Percentiles rank a stretch among this genome's conserved stretches.
Conservation (phyloP, 1,140 invertebrate genomes). For the Pinna nobilis region DNA sequence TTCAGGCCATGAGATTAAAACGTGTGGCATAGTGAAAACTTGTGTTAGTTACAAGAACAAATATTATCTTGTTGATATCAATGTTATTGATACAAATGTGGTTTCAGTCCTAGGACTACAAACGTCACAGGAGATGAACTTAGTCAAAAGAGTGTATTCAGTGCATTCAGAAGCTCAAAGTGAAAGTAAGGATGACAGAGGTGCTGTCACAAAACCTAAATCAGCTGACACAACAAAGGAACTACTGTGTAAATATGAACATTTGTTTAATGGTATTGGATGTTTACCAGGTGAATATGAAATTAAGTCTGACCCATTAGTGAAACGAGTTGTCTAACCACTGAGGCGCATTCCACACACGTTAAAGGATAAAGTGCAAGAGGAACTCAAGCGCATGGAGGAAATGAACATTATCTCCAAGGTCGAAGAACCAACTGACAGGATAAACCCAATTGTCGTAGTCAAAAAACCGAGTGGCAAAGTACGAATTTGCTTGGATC, state of each 20-base stretch:
- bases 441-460: conserved; percentile 38
- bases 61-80: conserved; percentile 4
- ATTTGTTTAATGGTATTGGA: conserved; percentile 38
- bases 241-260: conserved; percentile 30
- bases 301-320: conserved; percentile 24
- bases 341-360: conserved; percentile 29
- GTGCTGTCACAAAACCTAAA: no score
- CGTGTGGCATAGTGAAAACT: conserved; percentile 10
- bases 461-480: conserved; percentile 50
- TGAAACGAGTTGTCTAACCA: conserved; percentile 24
- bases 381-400: conserved; percentile 40
- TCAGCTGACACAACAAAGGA: no score
- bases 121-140: conserved; percentile 2
- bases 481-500: conserved; percentile 76
- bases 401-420: not conserved
- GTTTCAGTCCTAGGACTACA: conserved; percentile 1
- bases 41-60: not conserved
- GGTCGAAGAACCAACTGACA: conserved; percentile 26
- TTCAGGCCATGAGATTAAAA: conserved; percentile 19
- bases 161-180: not conserved
- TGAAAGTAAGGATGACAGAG: not conserved
- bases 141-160: conserved; percentile 17
- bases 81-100: conserved; percentile 6
- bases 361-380: conserved; percentile 36
- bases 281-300: conserved; percentile 35